Evolutionary conservation across 2,797 vertebrate species (phyloP).

Genomic region (Leptoclinus maculatus): DNA sequence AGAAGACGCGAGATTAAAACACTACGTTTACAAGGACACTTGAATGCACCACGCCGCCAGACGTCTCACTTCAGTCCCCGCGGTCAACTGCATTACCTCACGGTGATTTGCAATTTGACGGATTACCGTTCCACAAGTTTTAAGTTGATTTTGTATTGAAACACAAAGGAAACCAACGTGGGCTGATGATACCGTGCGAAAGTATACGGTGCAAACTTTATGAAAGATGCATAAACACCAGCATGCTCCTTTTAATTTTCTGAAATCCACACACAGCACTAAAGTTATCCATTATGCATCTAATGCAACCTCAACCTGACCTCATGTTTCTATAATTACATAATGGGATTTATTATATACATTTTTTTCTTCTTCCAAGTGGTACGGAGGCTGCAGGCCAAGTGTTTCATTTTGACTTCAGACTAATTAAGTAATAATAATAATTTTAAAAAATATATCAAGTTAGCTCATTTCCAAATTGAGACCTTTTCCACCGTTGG

Average conservation of each 20-base stretch:
- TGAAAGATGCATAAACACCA: neutral
- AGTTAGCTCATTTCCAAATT: constrained; percentile 22
- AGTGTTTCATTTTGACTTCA: constrained; percentile 4
- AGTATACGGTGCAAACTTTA: neutral
- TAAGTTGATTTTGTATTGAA: neutral
- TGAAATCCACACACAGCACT: neutral
- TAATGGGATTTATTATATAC: neutral
- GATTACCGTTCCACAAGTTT: neutral
- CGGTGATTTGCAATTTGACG: no score
- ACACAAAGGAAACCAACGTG: neutral
- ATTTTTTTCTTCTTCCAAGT: neutral
- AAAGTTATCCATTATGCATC: constrained; percentile 16
- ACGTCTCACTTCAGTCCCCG: neutral
- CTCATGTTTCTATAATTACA: neutral
- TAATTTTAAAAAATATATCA: constrained; percentile 7
- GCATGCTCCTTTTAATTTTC: neutral
- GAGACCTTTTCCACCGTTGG: constrained; percentile 9
- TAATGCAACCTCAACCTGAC: neutral
- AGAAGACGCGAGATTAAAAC: neutral
- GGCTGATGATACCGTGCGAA: neutral
- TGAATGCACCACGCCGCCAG: neutral
- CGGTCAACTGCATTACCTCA: constrained; percentile 2
- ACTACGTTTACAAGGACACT: neutral
- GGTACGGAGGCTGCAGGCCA: neutral
- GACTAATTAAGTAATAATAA: constrained; percentile 13